phyloP scores from a whole-genome alignment of 2,888 invertebrate genomes.

The Epinotia nisella region DNA sequence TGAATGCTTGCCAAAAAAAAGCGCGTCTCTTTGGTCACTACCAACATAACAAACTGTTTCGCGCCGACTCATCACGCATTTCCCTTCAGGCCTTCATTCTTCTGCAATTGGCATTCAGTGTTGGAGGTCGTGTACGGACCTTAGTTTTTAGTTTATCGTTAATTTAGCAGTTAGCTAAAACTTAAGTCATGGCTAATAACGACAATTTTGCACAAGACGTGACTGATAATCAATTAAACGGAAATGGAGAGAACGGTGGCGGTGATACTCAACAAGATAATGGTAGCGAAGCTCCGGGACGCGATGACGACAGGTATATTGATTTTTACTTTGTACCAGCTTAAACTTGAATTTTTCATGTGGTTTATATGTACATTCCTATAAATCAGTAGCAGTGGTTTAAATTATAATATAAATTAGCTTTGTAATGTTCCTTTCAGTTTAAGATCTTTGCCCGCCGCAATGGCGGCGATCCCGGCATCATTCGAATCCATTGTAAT shows the following conservation, averaged over 20 bases:
- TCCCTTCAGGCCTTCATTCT: conserved; percentile 78
- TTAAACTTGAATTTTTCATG: conserved; percentile 18
- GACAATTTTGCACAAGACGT: conserved; percentile 92
- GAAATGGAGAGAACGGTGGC: conserved; percentile 86
- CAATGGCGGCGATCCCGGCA: conserved; percentile 80
- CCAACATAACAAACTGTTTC: conserved; percentile 67
- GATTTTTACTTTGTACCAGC: conserved; percentile 49
- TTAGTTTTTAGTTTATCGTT: conserved; percentile 79
- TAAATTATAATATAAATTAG: conserved; percentile 49
- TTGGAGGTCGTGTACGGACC: conserved; percentile 80
- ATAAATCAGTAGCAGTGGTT: conserved; percentile 42
- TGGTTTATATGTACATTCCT: conserved; percentile 35
- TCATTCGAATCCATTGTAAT: conserved; percentile 72
- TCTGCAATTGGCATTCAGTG: conserved; percentile 83
- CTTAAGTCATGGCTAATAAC: conserved; percentile 88
- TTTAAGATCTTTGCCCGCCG: conserved; percentile 61
- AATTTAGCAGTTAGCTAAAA: conserved; percentile 86
- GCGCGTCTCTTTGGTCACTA: conserved; percentile 58
- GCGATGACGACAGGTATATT: conserved; percentile 91
- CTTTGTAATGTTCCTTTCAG: conserved; percentile 65
- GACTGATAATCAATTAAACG: conserved; percentile 88
- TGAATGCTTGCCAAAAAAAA: conserved; percentile 58
- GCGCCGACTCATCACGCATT: conserved; percentile 72
- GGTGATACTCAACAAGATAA: conserved; percentile 89
- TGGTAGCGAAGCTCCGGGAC: conserved; percentile 90